Base-by-base conservation (phyloP, 2,888 invertebrate species). In the Eupithecia subumbrata region DNA sequence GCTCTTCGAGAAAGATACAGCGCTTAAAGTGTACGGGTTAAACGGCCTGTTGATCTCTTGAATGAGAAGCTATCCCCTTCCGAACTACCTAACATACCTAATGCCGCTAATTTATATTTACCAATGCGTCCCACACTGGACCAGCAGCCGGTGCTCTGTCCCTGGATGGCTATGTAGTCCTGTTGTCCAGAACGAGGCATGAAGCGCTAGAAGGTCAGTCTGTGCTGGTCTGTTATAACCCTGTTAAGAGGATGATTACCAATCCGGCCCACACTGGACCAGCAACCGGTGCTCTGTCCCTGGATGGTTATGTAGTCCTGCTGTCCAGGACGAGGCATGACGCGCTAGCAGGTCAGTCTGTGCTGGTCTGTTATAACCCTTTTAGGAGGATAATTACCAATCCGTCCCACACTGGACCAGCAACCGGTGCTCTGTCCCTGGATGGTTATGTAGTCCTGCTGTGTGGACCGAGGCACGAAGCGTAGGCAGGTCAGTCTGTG, bases 341-440 rank as follows among this genome's bases (percentile, higher is more conserved):
- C 98, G 69, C 96, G 95, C 25, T 98, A 95, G 86, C 98, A 98
- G 0, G 98, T 98, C 81, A 96, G 94, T 43, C 96, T 95, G 83
- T 97, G 97, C 89, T 97, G 98, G 84, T 97, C 96, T 0, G 95
- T 96, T 85, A 98, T 97, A 0, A 97, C 97, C 71, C 92, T 94
- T 0, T 48, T 16, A 48, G n/a, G n/a, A 52, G 52, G 8, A 52
- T 60, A 34, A 14, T 84, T 81, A 84, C 97, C 97, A 40, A 96
- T 95, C 43, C 96, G 95, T 0, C 98, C 98, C 0, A 98, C 97
- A 76, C 96, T 96, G 5, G 97, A 97, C 97, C 97, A 98, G 86
- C 98, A 98, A 2, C 98, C 98, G 0, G 96, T 96, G 76, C 95
- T 95, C n/a, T 95, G 95, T 81, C 96, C 96, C 63, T 96, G 96